Evolutionary conservation across 1,140 invertebrate species (phyloP).

Genomic region (Mylabris phalerata): DNA sequence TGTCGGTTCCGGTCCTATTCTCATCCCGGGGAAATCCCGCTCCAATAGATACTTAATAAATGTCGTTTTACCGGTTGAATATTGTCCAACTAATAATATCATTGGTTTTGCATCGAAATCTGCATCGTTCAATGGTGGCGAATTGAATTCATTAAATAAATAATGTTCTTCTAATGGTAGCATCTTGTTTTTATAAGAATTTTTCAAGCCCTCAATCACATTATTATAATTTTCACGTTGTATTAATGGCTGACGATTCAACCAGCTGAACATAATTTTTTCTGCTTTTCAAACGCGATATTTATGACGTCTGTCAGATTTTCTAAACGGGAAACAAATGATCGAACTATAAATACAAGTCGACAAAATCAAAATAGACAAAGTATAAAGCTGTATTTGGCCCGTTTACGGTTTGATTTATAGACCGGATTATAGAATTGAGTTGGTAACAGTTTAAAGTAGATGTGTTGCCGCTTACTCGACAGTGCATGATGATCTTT

Average conservation of each 20-base stretch:
- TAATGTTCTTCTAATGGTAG: conserved; percentile 63
- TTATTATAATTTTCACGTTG: conserved; percentile 48
- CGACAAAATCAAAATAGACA: too few relatives aligned
- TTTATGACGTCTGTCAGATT: not conserved
- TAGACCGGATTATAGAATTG: too few relatives aligned
- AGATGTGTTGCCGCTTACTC: too few relatives aligned
- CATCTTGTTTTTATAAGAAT: conserved; percentile 58
- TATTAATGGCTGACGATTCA: conserved; percentile 41
- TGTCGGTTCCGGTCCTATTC: conserved; percentile 59
- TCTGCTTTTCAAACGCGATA: not conserved
- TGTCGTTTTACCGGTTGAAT: conserved; percentile 71
- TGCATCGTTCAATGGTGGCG: conserved; percentile 61
- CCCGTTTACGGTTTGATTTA: too few relatives aligned
- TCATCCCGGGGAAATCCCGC: conserved; percentile 59
- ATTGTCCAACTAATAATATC: conserved; percentile 67
- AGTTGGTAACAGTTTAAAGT: too few relatives aligned
- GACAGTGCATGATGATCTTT: too few relatives aligned
- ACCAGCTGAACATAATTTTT: conserved; percentile 45
- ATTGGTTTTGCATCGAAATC: conserved; percentile 73
- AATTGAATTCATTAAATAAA: conserved; percentile 70
- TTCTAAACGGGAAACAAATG: too few relatives aligned
- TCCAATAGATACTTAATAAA: conserved; percentile 62
- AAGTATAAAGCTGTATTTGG: too few relatives aligned
- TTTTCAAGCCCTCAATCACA: conserved; percentile 50
- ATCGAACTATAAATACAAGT: too few relatives aligned